Conservation (phyloP, 2,113 vertebrate genomes). For the Paratilapia polleni region DNA sequence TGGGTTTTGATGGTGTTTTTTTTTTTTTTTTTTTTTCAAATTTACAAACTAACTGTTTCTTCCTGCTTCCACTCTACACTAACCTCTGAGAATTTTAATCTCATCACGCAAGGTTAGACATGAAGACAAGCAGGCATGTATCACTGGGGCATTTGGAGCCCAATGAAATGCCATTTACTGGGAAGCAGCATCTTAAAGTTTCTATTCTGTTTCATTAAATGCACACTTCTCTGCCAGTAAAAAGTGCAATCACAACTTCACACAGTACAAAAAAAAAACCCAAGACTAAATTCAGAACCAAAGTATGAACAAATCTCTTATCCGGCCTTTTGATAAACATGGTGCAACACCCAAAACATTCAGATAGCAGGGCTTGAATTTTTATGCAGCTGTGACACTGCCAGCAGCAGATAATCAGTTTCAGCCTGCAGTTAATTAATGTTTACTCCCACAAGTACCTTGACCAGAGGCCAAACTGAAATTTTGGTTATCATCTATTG, state of each 20-base stretch:
- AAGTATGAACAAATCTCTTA: not conserved
- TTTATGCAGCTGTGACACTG: not conserved
- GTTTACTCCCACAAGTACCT: conserved; percentile 5
- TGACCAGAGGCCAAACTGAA: conserved; percentile 1
- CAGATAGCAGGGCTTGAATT: not conserved
- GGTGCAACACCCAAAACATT: not conserved
- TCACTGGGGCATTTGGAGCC: not conserved
- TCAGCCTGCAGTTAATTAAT: not conserved
- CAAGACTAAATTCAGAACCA: not conserved
- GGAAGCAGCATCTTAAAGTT: not conserved
- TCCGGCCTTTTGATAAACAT: not conserved
- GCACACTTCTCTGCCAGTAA: not conserved
- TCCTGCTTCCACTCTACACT: too few relatives aligned
- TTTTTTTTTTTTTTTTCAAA: too few relatives aligned
- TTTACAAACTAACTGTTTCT: not conserved
- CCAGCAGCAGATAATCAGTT: conserved; percentile 43
- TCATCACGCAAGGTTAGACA: not conserved
- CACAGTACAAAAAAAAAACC: not conserved
- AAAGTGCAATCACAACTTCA: not conserved
- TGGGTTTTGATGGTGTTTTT: too few relatives aligned
- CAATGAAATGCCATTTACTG: not conserved
- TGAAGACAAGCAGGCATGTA: not conserved
- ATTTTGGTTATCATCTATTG: not conserved
- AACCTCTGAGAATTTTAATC: not conserved
- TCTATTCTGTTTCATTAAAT: not conserved